Evolutionary conservation across 2,113 vertebrate genomes (phyloP).

Genomic region (Lampris megalopsis): DNA sequence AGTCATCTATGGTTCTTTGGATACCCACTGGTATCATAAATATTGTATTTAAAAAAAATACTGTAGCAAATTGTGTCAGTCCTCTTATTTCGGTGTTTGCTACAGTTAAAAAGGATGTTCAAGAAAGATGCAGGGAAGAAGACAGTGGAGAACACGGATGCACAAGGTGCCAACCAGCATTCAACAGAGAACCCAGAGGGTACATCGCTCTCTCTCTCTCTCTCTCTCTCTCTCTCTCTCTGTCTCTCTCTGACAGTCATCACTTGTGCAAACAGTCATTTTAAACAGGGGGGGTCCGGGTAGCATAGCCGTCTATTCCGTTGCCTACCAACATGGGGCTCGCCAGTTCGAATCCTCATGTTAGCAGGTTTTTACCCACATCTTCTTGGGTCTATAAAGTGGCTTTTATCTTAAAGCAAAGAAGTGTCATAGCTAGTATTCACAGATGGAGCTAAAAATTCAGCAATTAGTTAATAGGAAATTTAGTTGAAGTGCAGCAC

Average conservation of each 20-base stretch:
- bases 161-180: conserved; percentile 74
- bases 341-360: too few relatives aligned
- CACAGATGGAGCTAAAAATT: not conserved
- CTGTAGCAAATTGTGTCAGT: not conserved
- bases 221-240: not conserved
- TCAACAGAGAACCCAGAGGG: conserved; percentile 58
- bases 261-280: too few relatives aligned
- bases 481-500: conserved; percentile 27
- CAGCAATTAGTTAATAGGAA: conserved; percentile 23
- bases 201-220: conserved; percentile 4
- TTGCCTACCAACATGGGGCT: too few relatives aligned
- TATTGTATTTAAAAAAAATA: not conserved
- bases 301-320: too few relatives aligned
- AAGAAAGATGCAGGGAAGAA: conserved; percentile 93
- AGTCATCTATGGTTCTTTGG: not conserved
- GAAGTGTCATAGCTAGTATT: conserved; percentile 1
- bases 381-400: not conserved
- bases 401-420: conserved; percentile 9
- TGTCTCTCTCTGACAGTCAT: not conserved
- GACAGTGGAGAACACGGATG: conserved; percentile 83
- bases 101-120: conserved; percentile 89
- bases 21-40: not conserved
- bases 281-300: too few relatives aligned
- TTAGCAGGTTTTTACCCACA: conserved; percentile 7
- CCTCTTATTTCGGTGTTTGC: conserved; percentile 1